These are phyloP conservation scores for Axea sp. DNA, from an alignment of 2,888 invertebrate species.

Conservation along the genomic window DNA sequence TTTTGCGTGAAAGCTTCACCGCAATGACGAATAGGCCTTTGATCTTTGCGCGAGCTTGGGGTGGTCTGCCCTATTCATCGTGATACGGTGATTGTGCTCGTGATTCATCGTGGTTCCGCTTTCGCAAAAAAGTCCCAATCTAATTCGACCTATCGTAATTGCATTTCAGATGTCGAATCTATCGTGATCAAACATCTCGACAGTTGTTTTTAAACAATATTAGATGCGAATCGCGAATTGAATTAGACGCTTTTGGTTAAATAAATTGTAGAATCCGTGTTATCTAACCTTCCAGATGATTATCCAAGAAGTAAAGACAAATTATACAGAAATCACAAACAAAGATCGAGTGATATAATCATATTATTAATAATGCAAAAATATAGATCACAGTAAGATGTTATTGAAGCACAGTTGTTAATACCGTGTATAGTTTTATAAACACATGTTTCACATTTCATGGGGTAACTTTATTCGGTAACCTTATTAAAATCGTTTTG, in stretches of 20 bases:
- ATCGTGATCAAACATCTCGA: slow-evolving; percentile 2
- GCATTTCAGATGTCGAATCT: slow-evolving; percentile 9
- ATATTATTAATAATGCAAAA: too few species aligned
- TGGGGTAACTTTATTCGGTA: too few species aligned
- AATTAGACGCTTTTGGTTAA: slow-evolving; percentile 2
- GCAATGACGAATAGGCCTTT: slow-evolving; percentile 55
- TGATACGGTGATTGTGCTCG: slow-evolving; percentile 22
- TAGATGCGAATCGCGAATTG: slow-evolving; percentile 17
- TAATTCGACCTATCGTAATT: slow-evolving; percentile 36
- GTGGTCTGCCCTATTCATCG: slow-evolving; percentile 46
- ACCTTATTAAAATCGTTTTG: too few species aligned
- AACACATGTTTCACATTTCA: too few species aligned
- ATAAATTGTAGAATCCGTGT: not conserved
- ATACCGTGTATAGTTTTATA: too few species aligned
- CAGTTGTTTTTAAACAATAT: slow-evolving; percentile 4
- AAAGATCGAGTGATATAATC: too few species aligned
- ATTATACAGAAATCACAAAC: too few species aligned
- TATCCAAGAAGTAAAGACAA: too few species aligned
- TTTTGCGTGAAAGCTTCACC: slow-evolving; percentile 51
- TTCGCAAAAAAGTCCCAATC: slow-evolving; percentile 19
- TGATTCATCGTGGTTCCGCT: slow-evolving; percentile 4
- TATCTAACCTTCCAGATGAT: too few species aligned
- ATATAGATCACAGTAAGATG: too few species aligned
- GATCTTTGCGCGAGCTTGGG: slow-evolving; percentile 37
- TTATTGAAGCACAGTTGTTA: too few species aligned